phyloP scores from a whole-genome alignment of 2,888 invertebrate species.

The Hypena proboscidalis region DNA sequence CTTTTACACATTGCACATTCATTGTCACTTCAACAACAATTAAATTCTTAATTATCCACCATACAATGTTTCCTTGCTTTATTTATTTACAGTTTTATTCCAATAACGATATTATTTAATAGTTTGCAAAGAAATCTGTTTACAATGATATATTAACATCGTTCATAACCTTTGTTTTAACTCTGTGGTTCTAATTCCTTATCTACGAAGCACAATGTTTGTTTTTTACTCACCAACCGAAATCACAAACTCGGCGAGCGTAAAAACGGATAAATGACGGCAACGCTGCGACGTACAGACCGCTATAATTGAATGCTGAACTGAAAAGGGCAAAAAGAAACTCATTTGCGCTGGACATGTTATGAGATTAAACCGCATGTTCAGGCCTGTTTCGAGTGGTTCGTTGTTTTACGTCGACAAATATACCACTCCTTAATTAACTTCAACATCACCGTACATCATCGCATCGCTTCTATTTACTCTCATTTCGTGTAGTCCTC shows the following conservation, averaged over 20 bases:
- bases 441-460: slow-evolving; percentile 16
- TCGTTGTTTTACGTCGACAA: slow-evolving; percentile 15
- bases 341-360: slow-evolving; percentile 55
- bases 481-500: slow-evolving; percentile 11
- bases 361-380: slow-evolving; percentile 53
- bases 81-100: no score
- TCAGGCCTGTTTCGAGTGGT: slow-evolving; percentile 10
- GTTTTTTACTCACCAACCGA: background rate
- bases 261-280: slow-evolving; percentile 14
- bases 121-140: no score
- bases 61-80: no score
- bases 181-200: no score
- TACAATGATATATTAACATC: no score
- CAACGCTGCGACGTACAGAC: slow-evolving; percentile 27
- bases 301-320: slow-evolving; percentile 59
- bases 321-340: slow-evolving; percentile 55
- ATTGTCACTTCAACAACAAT: no score
- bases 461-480: slow-evolving; percentile 8
- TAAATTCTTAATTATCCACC: no score
- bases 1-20: no score
- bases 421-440: slow-evolving; percentile 27
- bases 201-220: background rate
- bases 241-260: slow-evolving; percentile 7
- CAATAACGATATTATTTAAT: no score
- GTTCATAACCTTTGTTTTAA: no score